A percentile compares a stretch with the other conserved stretches of the same genome.
Conservation (phyloP, 2,113 vertebrate genomes). For the Neolamprologus falcicula region DNA sequence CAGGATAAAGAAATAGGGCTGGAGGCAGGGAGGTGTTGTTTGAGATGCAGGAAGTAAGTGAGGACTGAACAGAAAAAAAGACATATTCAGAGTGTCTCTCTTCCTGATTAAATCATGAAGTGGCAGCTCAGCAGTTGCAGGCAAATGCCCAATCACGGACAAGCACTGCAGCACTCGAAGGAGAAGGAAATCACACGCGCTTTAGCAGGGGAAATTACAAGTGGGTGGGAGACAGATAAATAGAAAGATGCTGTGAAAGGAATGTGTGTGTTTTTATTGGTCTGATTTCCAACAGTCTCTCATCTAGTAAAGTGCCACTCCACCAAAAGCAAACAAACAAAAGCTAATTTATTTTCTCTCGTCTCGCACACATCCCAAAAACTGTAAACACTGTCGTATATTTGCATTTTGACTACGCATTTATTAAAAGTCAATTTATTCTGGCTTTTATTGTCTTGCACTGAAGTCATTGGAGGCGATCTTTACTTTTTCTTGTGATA, state of each 20-base stretch:
- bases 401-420: neutral
- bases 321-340: conserved; percentile 34
- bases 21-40: neutral
- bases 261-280: neutral
- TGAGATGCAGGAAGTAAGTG: neutral
- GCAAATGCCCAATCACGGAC: neutral
- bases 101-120: conserved; percentile 53
- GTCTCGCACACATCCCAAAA: neutral
- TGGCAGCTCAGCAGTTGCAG: conserved; percentile 7
- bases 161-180: conserved; percentile 18
- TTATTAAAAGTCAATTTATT: neutral
- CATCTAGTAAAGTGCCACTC: conserved; percentile 37
- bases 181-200: conserved; percentile 21
- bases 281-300: conserved; percentile 6
- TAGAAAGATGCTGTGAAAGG: neutral
- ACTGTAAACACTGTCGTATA: neutral
- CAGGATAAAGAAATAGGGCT: neutral
- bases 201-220: conserved; percentile 3
- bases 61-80: neutral
- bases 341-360: conserved; percentile 12
- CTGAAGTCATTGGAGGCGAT: neutral
- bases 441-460: neutral
- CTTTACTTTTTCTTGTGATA: neutral
- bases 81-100: conserved; percentile 29
- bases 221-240: conserved; percentile 14